Base-by-base conservation (phyloP, 2,888 invertebrate genomes). In the Cordylochernes scorpioides region DNA sequence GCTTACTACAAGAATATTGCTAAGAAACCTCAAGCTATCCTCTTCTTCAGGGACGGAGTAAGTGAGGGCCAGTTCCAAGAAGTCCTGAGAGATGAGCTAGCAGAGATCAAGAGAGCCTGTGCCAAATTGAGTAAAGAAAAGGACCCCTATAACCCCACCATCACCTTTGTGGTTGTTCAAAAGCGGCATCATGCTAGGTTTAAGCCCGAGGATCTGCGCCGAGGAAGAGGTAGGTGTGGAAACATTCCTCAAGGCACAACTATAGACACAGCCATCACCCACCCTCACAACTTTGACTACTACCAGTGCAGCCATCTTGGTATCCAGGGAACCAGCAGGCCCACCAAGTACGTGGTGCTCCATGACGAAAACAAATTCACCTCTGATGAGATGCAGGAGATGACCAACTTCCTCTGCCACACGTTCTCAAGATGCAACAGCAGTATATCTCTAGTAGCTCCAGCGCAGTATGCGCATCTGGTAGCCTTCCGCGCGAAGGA, bases 141-240 rank as follows among this genome's bases (percentile, higher is more conserved):
- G 24, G 52, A 22, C 12, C 15, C 22, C 2, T 68, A 64, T 43
- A 64, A 67, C 44, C 80, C 86, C 0, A 63, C 67, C 29, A 65
- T 91, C 15, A 71, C 86, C 19, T 86, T 86, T 52, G 57, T 91
- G 22, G 73, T 88, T 7, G 91, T 91, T 1, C 88, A 94, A 51
- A 94, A 94, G 53, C 63, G 91, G 1, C 91, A 94, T 58, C 88
- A 94, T 49, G 82, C 86, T 1, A 63, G 91, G 48, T 50, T n/a
- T 18, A n/a, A 10, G 9, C 34, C 34, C 2, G 6, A 17, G 13
- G 14, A 29, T 25, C n/a, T 12, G 3, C 14, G 13, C 6, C 24
- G 32, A 7, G 24, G 26, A 10, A 6, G n/a, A 5, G 26, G 24
- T 8, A 46, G 47, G 25, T 52, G 49, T 35, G 51, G 52, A 4